These are phyloP conservation scores for Oxyura jamaicensis DNA, from an alignment of 2,113 vertebrate genomes.

Conservation along the genomic window DNA sequence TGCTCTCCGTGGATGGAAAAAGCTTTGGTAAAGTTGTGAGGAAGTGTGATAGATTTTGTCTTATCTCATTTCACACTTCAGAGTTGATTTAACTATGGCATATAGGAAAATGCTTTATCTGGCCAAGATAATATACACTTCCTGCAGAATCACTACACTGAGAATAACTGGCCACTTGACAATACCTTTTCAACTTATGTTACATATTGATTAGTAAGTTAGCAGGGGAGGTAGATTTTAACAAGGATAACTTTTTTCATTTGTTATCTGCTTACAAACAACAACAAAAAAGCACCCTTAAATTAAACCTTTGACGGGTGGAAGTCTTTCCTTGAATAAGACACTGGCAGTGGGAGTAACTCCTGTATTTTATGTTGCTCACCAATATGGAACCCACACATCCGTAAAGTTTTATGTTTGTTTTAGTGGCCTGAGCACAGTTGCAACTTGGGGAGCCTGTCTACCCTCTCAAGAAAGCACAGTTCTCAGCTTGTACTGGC, in stretches of 20 bases:
- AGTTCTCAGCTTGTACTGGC: background rate
- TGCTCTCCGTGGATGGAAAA: background rate
- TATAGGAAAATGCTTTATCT: conserved; percentile 13
- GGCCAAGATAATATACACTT: background rate
- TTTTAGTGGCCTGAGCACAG: background rate
- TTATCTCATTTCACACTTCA: conserved; percentile 33
- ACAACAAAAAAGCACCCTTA: background rate
- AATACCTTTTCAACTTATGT: conserved; percentile 1
- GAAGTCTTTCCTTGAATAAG: background rate
- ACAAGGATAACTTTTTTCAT: background rate
- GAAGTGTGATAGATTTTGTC: background rate
- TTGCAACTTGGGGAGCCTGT: background rate
- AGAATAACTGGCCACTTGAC: conserved; percentile 3
- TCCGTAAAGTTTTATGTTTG: background rate
- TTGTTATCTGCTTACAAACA: background rate
- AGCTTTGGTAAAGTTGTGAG: background rate
- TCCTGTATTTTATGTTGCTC: background rate
- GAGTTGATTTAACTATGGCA: conserved; percentile 14
- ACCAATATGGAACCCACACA: background rate
- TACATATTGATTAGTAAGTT: conserved; percentile 14
- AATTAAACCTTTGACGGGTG: background rate
- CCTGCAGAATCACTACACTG: background rate
- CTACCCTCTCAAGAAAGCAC: background rate
- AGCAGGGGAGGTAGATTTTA: background rate
- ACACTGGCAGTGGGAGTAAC: background rate